Conservation (phyloP, 2,113 vertebrate genomes). For the Apteryx mantelli region DNA sequence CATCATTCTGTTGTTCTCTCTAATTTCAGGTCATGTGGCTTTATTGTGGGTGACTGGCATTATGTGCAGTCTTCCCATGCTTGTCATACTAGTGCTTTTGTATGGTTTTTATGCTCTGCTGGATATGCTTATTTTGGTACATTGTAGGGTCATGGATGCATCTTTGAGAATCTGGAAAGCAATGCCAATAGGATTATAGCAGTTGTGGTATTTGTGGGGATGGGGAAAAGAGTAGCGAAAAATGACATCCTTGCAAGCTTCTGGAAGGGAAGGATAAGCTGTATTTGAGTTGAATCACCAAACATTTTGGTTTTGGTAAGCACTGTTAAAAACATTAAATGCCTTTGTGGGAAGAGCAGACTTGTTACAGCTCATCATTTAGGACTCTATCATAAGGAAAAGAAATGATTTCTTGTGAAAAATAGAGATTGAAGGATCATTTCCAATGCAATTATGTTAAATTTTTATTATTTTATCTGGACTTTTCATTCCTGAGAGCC, state of each 20-base stretch:
- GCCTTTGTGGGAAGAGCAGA: not conserved
- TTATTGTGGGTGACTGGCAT: not conserved
- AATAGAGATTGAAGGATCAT: not conserved
- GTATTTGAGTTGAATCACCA: not conserved
- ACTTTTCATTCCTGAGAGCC: not conserved
- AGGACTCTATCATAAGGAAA: too few species aligned
- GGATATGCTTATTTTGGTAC: not conserved
- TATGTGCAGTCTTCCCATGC: not conserved
- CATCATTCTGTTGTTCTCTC: not conserved
- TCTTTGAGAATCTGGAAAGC: not conserved
- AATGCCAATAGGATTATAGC: not conserved
- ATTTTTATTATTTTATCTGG: not conserved
- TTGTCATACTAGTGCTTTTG: not conserved
- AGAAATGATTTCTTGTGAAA: not conserved
- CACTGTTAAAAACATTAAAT: not conserved
- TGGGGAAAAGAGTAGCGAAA: not conserved
- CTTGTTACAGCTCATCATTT: not conserved
- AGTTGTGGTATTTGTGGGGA: not conserved
- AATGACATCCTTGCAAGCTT: not conserved
- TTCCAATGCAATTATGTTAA: not conserved
- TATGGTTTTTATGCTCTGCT: not conserved
- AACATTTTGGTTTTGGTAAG: not conserved
- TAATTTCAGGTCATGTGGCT: not conserved
- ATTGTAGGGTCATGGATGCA: not conserved
- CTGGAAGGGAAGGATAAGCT: not conserved